Base-by-base conservation (phyloP, 2,797 vertebrate species). In the Dryobates pubescens region DNA sequence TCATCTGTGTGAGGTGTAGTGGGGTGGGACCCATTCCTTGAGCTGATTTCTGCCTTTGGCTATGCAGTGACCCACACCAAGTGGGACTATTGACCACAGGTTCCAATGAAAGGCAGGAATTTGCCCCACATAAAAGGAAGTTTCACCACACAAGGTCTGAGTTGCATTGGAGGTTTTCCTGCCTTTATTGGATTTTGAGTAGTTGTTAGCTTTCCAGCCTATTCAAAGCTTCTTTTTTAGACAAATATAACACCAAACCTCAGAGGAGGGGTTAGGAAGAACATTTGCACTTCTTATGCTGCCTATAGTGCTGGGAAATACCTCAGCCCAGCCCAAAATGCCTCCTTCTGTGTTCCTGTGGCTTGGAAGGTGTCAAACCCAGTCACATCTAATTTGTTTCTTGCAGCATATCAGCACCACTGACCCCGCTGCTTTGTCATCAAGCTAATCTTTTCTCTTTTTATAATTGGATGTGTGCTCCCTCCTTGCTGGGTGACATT, bases 401-500 rank as follows among this genome's bases (percentile, higher is more conserved):
- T 0, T 80, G 75, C 61, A 75, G 64, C 36, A 61, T 61, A 89
- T 64, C 51, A 36, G 56, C 45, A 47, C 65, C 59, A 6, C 36
- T 72, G 82, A 84, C 70, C 77, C 77, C 3, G 19, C 85, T 93
- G 95, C 89, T 96, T 93, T 86, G 88, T 88, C 96, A 96, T 68
- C 74, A 47, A 1, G 0, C 88, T 91, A 86, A 61, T 92, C 92
- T 93, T 92, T 95, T 80, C 69, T 57, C 73, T 56, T 57, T 29
- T 36, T 45, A 24, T 94, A 93, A 95, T 92, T 92, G 89, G 85
- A 94, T 76, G 88, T 92, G 82, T 23, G 45, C 87, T 92, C 85
- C 71, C 68, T 92, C 77, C 91, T 91, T 41, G 10, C 86, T 84
- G 85, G 62, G 88, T 94, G 95, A 79, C 94, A 96, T 96, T 96